Base-by-base conservation (phyloP, 2,113 vertebrate genomes). In the Heloderma charlesbogerti region DNA sequence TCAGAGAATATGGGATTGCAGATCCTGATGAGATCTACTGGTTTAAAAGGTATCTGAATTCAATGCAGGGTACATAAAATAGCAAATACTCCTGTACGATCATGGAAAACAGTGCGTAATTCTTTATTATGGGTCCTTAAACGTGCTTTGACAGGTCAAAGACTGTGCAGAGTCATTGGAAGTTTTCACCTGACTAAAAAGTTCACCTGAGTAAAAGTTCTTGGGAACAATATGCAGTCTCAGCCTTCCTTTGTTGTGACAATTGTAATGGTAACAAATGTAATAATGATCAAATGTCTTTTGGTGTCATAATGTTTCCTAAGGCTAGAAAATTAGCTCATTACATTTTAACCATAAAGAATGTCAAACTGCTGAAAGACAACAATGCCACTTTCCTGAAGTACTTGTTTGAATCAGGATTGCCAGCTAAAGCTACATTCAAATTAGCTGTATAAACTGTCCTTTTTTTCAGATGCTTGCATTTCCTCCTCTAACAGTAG, bases 1-100 rank as follows among this genome's bases (percentile, higher is more conserved):
- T 99, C 84, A 95, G 98, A 87, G 97, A 99, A 27, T 97, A 97
- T 82, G 98, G 98, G 90, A 99, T 99, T 92, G 96, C 98, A 12
- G 98, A 99, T 91, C 99, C 99, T 0, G 98, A 99, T 0, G 99
- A 99, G 95, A 99, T 99, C 95, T 97, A 97, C 95, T 97, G 94
- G 96, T 99, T 99, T 94, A 99, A 99, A 96, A 99, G 97, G 99
- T 99, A 98, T 69, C 89, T 90, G 0, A 7, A 27, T 25, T 13
- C n/a, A 37, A 29, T 63, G 4, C 63, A 18, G 51, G 34, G 1
- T 51, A 4, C 29, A 81, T 91, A 25, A 37, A 29, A 10, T 37
- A 85, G 27, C 66, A 3, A 1, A 0, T 78, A 1, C 8, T 89
- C 82, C 4, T 37, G 0, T 34, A 25, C 48, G n/a, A 43, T n/a